Evolutionary conservation across 2,113 vertebrate genomes (phyloP).

Genomic region (Pachycephala philippinensis): DNA sequence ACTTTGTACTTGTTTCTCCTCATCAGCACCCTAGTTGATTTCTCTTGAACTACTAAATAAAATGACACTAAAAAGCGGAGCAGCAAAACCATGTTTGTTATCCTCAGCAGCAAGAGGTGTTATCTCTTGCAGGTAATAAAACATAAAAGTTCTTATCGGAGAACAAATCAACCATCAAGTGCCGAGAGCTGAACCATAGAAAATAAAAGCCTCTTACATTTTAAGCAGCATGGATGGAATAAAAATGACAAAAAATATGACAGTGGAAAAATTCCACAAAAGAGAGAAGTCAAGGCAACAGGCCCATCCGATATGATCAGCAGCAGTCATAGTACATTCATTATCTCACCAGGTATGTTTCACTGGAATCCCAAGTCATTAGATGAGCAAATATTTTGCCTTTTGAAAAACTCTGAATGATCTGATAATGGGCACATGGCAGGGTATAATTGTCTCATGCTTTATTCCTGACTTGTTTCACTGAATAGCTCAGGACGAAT

Average conservation of each 20-base stretch:
- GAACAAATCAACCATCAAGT: not conserved
- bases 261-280: not conserved
- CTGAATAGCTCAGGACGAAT: not conserved
- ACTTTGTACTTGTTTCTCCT: not conserved
- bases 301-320: not conserved
- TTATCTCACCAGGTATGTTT: not conserved
- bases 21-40: not conserved
- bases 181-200: not conserved
- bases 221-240: not conserved
- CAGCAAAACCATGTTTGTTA: not conserved
- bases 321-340: not conserved
- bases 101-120: not conserved
- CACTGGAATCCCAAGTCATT: not conserved
- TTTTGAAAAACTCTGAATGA: constrained; percentile 12
- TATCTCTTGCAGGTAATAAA: not conserved
- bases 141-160: not conserved
- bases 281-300: not conserved
- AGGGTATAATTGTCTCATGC: not conserved
- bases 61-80: not conserved
- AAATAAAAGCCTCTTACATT: not conserved
- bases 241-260: not conserved
- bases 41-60: not conserved
- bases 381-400: constrained; percentile 28
- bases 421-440: not conserved
- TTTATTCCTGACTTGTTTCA: not conserved